A percentile compares a stretch with the other conserved stretches of the same genome.
These are phyloP conservation scores for Calidris pugnax DNA, from an alignment of 2,113 vertebrate genomes.

Conservation along the genomic window DNA sequence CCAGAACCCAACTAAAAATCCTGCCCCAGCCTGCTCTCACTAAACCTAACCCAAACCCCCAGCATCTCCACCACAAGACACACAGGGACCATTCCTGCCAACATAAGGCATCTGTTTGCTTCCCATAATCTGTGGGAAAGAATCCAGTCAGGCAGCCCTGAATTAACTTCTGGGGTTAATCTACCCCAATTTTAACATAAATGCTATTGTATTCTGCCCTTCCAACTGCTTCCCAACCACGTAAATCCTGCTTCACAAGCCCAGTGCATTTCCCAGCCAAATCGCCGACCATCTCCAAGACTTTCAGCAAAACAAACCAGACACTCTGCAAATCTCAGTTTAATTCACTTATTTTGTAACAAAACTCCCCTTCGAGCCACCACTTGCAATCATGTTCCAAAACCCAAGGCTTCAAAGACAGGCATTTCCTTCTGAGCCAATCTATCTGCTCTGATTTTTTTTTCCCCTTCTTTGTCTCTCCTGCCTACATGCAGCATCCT, in stretches of 20 bases:
- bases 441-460: background rate
- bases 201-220: background rate
- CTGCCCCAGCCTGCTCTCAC: background rate
- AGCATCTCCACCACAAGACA: background rate
- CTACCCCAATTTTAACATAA: conserved; percentile 5
- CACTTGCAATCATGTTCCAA: background rate
- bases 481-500: background rate
- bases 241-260: background rate
- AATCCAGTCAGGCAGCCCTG: background rate
- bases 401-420: background rate
- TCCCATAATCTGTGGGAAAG: background rate
- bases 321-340: background rate
- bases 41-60: background rate
- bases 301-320: conserved; percentile 23
- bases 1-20: background rate
- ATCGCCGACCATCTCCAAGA: background rate
- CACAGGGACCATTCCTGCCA: background rate
- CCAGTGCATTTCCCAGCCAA: background rate
- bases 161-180: background rate
- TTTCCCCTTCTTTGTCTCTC: background rate
- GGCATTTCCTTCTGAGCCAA: background rate
- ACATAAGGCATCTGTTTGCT: background rate
- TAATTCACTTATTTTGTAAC: background rate
- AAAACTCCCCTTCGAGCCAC: background rate
- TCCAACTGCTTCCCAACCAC: background rate